Conservation (phyloP, 2,113 vertebrate species). For the Pionites leucogaster region DNA sequence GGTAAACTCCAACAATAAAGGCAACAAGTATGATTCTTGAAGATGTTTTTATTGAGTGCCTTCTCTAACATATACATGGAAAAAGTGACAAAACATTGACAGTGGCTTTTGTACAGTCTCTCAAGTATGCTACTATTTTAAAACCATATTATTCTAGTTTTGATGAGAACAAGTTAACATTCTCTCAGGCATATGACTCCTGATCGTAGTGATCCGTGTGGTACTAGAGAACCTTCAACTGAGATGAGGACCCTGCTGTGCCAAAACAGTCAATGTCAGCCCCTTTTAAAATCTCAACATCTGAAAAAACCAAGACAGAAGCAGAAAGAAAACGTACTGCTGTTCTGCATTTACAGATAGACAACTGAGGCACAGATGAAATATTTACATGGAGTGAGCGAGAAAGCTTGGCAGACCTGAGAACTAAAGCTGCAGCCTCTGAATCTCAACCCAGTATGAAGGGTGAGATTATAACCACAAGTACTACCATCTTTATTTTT, state of each 20-base stretch:
- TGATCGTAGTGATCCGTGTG: background rate
- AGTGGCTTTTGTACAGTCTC: background rate
- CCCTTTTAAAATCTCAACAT: background rate
- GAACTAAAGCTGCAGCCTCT: background rate
- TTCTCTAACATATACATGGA: background rate
- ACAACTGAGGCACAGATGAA: background rate
- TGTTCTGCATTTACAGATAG: background rate
- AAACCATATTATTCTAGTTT: background rate
- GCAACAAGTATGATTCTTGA: background rate
- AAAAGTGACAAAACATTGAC: background rate
- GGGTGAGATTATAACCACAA: background rate
- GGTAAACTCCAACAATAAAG: background rate
- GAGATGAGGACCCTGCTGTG: background rate
- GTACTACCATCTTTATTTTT: background rate
- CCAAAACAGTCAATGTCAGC: background rate
- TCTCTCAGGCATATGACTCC: background rate
- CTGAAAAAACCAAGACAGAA: background rate
- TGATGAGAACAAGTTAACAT: background rate
- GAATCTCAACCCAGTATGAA: background rate
- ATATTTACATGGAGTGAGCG: background rate
- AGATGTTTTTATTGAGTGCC: background rate
- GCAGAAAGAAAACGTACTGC: background rate
- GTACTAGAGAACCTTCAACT: background rate
- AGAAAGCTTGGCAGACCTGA: background rate
- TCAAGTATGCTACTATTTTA: background rate